Percentiles rank a stretch among this genome's conserved stretches.
Conservation (phyloP, 2,888 invertebrate genomes). For the Phortica okadai region DNA sequence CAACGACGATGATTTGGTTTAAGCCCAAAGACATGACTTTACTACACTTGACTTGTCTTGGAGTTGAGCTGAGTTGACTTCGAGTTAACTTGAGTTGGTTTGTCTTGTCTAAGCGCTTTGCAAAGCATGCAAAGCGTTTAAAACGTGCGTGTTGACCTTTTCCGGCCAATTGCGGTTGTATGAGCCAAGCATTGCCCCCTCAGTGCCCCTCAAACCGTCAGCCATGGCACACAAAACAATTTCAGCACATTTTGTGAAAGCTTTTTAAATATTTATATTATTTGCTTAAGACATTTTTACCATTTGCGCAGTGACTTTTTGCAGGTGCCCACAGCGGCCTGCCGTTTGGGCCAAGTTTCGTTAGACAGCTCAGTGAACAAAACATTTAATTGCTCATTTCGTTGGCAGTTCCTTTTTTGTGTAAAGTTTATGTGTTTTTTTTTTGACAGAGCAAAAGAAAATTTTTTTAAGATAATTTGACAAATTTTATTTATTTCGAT, state of each 20-base stretch:
- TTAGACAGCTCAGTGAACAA: not conserved
- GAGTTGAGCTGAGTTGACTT: too few species aligned
- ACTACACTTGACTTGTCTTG: too few species aligned
- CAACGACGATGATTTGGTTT: not conserved
- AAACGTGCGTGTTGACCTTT: not conserved
- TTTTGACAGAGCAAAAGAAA: not conserved
- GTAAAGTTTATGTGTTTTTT: not conserved
- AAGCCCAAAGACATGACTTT: too few species aligned
- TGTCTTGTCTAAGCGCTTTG: too few species aligned
- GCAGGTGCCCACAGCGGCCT: not conserved
- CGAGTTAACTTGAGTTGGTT: not conserved
- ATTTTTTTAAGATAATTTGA: not conserved
- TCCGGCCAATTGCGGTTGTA: not conserved
- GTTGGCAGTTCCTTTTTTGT: not conserved
- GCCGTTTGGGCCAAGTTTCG: not conserved
- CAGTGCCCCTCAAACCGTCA: not conserved
- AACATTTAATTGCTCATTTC: not conserved
- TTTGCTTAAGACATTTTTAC: not conserved
- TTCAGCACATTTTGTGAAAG: not conserved
- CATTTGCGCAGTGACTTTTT: not conserved
- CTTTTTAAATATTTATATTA: constrained; percentile 14
- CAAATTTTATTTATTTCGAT: not conserved
- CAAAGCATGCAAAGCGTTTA: not conserved
- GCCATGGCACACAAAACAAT: not conserved
- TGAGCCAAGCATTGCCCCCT: not conserved